phyloP scores from a whole-genome alignment of 2,888 invertebrate species.

The Acanthococcus lagerstroemiae region DNA sequence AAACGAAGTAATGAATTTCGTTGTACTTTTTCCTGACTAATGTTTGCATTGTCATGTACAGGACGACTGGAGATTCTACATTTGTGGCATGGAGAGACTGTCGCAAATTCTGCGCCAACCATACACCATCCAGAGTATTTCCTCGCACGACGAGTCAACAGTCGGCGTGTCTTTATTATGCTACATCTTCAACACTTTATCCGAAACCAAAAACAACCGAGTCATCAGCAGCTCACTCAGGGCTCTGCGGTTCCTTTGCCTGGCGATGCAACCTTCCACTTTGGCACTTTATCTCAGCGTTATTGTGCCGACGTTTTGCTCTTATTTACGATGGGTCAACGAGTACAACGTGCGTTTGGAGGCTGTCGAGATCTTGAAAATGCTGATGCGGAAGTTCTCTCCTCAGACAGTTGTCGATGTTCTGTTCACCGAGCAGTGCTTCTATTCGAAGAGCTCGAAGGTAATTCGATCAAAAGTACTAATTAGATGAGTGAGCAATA shows the following conservation, averaged over 20 bases:
- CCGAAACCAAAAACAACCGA: conserved; percentile 44
- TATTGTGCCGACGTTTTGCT: conserved; percentile 33
- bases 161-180: conserved; percentile 53
- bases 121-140: conserved; percentile 42
- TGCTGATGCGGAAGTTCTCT: conserved; percentile 44
- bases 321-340: conserved; percentile 32
- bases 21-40: no score
- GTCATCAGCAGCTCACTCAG: conserved; percentile 44
- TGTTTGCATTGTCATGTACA: no score
- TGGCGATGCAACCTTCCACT: conserved; percentile 33
- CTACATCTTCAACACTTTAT: conserved; percentile 52
- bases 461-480: conserved; percentile 33
- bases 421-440: conserved; percentile 36
- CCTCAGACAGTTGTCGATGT: conserved; percentile 44
- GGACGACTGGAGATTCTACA: conserved; percentile 50
- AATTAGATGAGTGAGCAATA: neutral
- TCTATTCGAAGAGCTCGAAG: conserved; percentile 37
- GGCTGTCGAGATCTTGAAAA: conserved; percentile 39
- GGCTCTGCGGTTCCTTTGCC: conserved; percentile 40
- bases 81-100: conserved; percentile 51
- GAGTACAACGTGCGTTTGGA: conserved; percentile 31
- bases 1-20: no score
- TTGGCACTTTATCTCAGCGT: conserved; percentile 29
- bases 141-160: conserved; percentile 44
- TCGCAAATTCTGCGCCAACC: conserved; percentile 48